Base-by-base conservation (phyloP, 1,140 invertebrate species). In the Drosophila subobscura region DNA sequence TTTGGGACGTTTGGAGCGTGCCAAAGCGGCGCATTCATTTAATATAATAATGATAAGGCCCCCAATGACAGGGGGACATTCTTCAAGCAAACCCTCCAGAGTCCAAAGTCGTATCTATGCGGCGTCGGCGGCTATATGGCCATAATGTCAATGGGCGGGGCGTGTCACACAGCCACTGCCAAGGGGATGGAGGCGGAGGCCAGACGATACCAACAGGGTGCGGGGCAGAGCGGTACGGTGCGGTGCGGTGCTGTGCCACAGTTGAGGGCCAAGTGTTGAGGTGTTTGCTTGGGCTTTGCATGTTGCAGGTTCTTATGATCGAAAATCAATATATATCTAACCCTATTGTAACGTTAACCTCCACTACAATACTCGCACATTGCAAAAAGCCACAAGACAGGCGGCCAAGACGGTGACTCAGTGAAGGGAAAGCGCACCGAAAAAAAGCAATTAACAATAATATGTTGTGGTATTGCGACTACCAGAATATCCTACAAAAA, bases 281-380 rank as follows among this genome's bases (percentile, higher is more conserved):
- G 33, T 37, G 50, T 51, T 72, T 63, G 49, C 56, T 49, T 54
- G 70, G 42, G 44, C 75, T 71, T 80, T 65, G 77, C 78, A 75
- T 74, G 74, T 73, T 83, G 79, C 79, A 79, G 77, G 81, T 81
- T 86, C 72, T 86, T 86, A 81, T 85, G 80, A 85, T 85, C 81
- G 81, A 85, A 85, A 85, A 85, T 85, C 80, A 77, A 85, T 85
- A 85, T 42, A 41, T 76, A 76, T 77, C 67, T 75, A 73, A 77
- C 77, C 71, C 67, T 56, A 79, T 66, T 79, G 55, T 72, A 37
- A 4, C 33, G 33, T 37, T 37, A 12, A 37, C 33, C 33, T 37
- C 33, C 33, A 60, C 22, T 3, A 29, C 23, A 47, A 47, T 8
- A 53, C 22, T 50, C 22, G 12, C 45, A 33, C 27, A 47, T 33